Conservation (phyloP, 2,797 vertebrate species). For the Iguana delicatissima region DNA sequence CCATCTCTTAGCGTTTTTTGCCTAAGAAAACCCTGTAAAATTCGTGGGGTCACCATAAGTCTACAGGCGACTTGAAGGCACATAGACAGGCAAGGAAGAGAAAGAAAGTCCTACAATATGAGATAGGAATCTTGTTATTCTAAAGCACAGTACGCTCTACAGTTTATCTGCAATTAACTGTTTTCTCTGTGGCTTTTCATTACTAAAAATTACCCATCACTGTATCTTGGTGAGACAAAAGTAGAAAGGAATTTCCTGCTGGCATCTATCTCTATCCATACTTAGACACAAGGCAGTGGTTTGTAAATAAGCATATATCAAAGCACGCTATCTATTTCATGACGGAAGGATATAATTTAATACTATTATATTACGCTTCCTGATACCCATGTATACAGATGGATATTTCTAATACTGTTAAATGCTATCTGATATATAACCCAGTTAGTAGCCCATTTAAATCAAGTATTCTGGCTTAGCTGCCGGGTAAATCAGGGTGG, state of each 20-base stretch:
- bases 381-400: slow-evolving; percentile 7
- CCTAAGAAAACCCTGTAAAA: no score
- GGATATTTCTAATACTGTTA: slow-evolving; percentile 32
- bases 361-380: neutral
- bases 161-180: neutral
- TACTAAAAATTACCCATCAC: neutral
- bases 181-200: neutral
- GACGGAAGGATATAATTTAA: neutral
- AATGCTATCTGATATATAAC: slow-evolving; percentile 10
- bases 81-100: no score
- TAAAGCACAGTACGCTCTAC: neutral
- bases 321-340: neutral
- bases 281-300: neutral
- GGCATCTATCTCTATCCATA: neutral
- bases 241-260: neutral
- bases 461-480: neutral
- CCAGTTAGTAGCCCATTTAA: neutral
- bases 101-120: neutral
- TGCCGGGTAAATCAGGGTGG: neutral
- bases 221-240: neutral
- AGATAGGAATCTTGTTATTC: neutral
- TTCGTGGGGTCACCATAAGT: no score
- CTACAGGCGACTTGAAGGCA: no score
- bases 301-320: slow-evolving; percentile 14
- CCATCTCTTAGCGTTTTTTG: no score